Evolutionary conservation across 2,113 vertebrate species (phyloP).

Genomic region (Numenius arquata): DNA sequence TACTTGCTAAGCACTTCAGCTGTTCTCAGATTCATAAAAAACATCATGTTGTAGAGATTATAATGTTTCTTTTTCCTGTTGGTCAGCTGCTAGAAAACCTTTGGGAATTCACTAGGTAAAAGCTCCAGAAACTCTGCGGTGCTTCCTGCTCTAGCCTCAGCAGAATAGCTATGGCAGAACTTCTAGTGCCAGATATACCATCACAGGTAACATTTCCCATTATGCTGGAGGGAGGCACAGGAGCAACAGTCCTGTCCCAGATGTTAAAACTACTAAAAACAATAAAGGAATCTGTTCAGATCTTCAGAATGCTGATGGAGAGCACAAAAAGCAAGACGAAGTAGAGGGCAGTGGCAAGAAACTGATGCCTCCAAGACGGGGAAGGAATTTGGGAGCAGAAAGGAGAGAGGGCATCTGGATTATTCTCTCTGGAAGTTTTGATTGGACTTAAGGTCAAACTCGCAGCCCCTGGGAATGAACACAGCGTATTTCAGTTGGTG

Average conservation of each 20-base stretch:
- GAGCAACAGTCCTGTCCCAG: background rate
- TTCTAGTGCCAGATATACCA: background rate
- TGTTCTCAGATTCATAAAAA: slow-evolving; percentile 51
- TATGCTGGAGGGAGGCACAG: background rate
- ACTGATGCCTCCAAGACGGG: background rate
- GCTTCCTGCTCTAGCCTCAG: background rate
- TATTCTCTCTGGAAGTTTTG: background rate
- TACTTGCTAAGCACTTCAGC: slow-evolving; percentile 59
- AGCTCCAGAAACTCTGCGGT: background rate
- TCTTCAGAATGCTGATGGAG: background rate
- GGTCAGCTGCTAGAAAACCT: slow-evolving; percentile 3
- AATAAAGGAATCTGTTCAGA: background rate
- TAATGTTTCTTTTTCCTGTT: slow-evolving; percentile 5
- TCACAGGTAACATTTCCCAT: background rate
- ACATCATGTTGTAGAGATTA: background rate
- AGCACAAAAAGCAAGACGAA: background rate
- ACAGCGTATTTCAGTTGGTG: background rate
- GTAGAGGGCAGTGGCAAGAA: background rate
- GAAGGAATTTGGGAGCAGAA: background rate
- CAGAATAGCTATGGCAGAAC: background rate
- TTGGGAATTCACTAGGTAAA: background rate
- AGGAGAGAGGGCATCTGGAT: background rate
- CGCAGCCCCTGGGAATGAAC: background rate
- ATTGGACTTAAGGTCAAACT: background rate
- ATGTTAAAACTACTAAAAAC: background rate